Percentiles rank a stretch among this genome's conserved stretches.
These are phyloP conservation scores for Phenganax stokvisi DNA, from an alignment of 92 coral and sea anemone genomes.

Conservation along the genomic window DNA sequence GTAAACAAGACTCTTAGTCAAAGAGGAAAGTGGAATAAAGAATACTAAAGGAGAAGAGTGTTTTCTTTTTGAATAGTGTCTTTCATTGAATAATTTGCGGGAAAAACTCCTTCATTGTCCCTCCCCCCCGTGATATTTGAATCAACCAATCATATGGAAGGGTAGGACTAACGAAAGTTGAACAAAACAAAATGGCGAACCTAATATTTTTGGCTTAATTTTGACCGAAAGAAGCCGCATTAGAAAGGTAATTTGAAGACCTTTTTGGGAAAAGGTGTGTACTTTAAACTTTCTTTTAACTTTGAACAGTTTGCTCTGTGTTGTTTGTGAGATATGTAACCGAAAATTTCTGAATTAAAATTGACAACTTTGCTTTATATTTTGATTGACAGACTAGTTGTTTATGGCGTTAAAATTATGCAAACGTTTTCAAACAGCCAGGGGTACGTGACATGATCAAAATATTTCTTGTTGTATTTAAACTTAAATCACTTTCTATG, in stretches of 20 bases:
- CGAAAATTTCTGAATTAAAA: neutral
- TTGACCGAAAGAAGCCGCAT: neutral
- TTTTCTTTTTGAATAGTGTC: too few relatives aligned
- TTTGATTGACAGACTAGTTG: neutral
- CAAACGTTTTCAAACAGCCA: constrained; percentile 8
- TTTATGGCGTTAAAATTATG: constrained; percentile 11
- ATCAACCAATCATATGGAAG: constrained; percentile 8
- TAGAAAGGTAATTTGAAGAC: neutral
- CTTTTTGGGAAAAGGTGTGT: neutral
- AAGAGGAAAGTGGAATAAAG: too few relatives aligned
- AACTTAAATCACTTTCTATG: neutral
- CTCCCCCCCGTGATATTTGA: neutral
- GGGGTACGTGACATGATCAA: neutral
- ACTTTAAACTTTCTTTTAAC: neutral
- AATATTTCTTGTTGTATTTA: neutral
- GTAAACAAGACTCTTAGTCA: too few relatives aligned
- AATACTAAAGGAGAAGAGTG: too few relatives aligned
- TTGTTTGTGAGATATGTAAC: neutral
- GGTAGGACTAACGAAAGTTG: neutral
- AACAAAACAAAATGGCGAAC: constrained; percentile 22
- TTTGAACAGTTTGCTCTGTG: neutral
- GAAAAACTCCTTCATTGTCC: too few relatives aligned
- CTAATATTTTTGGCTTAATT: neutral
- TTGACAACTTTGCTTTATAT: neutral
- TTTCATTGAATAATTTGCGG: too few relatives aligned